A percentile compares a stretch with the other conserved stretches of the same genome.
Conservation (phyloP, 2,113 vertebrate genomes). For the Nothoprocta pentlandii region DNA sequence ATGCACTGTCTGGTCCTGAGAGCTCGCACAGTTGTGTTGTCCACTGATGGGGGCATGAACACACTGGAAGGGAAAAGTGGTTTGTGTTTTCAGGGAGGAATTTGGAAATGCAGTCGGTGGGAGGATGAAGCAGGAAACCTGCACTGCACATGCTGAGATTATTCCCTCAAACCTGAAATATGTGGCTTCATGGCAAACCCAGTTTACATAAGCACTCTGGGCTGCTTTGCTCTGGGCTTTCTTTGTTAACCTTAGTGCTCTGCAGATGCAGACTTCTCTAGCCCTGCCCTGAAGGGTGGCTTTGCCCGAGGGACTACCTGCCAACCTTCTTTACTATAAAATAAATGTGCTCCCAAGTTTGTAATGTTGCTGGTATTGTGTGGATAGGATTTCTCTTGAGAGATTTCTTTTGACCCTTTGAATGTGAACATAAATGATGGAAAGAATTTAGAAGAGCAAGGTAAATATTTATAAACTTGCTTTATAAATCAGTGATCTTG, state of each 20-base stretch:
- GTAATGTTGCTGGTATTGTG: not conserved
- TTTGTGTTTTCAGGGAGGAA: not conserved
- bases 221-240: not conserved
- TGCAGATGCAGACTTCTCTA: not conserved
- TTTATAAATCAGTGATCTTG: not conserved
- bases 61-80: not conserved
- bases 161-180: not conserved
- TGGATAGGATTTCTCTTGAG: not conserved
- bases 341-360: not conserved
- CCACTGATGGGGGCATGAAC: not conserved
- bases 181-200: not conserved
- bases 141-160: not conserved
- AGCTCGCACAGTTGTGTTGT: not conserved
- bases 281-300: fast-evolving
- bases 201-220: not conserved
- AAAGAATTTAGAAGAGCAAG: not conserved
- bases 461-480: not conserved
- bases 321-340: not conserved
- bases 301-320: not conserved
- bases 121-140: not conserved
- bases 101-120: not conserved
- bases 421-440: not conserved
- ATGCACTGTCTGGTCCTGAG: not conserved
- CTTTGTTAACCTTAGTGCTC: not conserved
- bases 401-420: not conserved